Conservation (phyloP, 2,113 vertebrate species). For the Empidonax alnorum region DNA sequence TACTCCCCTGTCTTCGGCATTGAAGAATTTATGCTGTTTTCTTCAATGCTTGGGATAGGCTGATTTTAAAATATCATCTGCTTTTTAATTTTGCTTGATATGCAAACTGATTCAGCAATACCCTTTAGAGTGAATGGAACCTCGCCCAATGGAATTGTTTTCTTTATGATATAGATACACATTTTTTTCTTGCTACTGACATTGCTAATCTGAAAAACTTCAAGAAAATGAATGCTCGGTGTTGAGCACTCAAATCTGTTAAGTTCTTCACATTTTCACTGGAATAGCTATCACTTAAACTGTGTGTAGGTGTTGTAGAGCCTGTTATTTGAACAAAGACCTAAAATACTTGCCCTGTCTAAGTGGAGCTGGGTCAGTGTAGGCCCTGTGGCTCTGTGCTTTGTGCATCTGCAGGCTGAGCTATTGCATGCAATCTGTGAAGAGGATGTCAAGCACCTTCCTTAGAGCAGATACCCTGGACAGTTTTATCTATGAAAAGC, state of each 20-base stretch:
- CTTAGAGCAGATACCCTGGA: background rate
- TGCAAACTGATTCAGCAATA: background rate
- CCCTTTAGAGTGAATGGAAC: background rate
- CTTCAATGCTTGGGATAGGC: background rate
- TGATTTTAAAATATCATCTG: background rate
- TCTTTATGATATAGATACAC: background rate
- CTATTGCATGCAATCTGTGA: background rate
- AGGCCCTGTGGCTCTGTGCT: background rate
- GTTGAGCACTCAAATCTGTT: background rate
- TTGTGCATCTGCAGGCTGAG: background rate
- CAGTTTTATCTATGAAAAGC: background rate
- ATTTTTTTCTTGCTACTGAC: background rate
- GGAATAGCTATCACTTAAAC: background rate
- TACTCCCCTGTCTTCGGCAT: background rate
- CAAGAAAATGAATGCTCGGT: background rate
- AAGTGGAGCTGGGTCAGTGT: background rate
- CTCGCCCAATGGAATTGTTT: background rate
- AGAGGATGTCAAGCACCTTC: background rate
- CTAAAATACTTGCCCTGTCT: background rate
- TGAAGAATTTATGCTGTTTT: background rate
- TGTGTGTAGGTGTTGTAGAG: background rate
- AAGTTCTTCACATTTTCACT: background rate
- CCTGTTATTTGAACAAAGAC: background rate
- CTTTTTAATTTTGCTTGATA: background rate
- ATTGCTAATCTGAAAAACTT: background rate